These are phyloP conservation scores for Microchrysa polita DNA, from an alignment of 2,888 invertebrate genomes.

Conservation along the genomic window DNA sequence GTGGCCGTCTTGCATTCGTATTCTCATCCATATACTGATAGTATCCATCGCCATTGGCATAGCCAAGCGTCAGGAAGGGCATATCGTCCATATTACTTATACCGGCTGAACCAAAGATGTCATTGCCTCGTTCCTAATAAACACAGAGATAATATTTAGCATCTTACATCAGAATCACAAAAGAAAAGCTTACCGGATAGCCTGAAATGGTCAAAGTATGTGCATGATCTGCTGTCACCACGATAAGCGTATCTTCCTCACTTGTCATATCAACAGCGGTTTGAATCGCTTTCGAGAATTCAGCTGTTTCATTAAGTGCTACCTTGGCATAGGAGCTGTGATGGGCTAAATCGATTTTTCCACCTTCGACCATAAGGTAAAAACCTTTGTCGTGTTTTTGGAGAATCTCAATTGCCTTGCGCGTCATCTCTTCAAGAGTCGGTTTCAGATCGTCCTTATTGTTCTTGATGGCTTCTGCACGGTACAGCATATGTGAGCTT, in stretches of 20 bases:
- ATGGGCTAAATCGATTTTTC: conserved; percentile 62
- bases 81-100: conserved; percentile 66
- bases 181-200: conserved; percentile 66
- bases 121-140: conserved; percentile 53
- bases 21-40: conserved; percentile 56
- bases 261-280: conserved; percentile 71
- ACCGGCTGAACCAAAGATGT: conserved; percentile 56
- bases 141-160: no score
- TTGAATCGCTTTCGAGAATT: conserved; percentile 78
- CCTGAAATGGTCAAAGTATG: conserved; percentile 80
- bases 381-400: conserved; percentile 73
- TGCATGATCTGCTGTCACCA: conserved; percentile 85
- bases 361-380: conserved; percentile 81
- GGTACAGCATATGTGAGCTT: conserved; percentile 74
- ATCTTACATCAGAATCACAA: no score
- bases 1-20: conserved; percentile 56
- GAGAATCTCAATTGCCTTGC: conserved; percentile 78
- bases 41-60: conserved; percentile 79
- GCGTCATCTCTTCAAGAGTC: conserved; percentile 82
- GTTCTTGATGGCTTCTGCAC: conserved; percentile 67
- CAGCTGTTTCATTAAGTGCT: conserved; percentile 66
- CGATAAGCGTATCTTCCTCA: conserved; percentile 76
- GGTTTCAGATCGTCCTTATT: conserved; percentile 63
- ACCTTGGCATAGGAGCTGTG: conserved; percentile 59
- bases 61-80: conserved; percentile 75